Evolutionary conservation across 2,113 vertebrate species (phyloP), one percentile per base, ranked within the genome.

Genomic region (Chauna torquata): DNA sequence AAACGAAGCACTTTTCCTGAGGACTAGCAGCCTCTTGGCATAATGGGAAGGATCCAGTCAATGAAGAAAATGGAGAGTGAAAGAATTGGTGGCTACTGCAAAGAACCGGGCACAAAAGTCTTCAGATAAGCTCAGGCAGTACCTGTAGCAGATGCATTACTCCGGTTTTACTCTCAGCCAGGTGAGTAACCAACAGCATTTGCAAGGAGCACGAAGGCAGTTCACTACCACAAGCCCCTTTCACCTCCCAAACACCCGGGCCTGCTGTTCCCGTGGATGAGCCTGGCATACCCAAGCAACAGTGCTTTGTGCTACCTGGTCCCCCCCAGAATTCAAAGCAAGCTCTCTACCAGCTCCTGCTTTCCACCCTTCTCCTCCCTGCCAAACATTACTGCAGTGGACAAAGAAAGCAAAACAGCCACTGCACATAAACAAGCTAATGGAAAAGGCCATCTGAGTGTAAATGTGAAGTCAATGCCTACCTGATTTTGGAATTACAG

Each of bases 401-500:
- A 50, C 8, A 71, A 68, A 70, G 64, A 52, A 94, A 95, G 49
- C 64, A 23, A 32, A 85, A 20, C 44, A 61, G 44, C 30, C 23
- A 36, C 36, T 38, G 40, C n/a, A 54, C 22, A 15, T 16, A 10
- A 75, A 49, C 27, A 59, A 81, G 57, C 59, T 78, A 81, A 55
- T 9, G 11, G 62, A 83, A 85, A 40, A 90, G 27, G 58, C 11
- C n/a, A 7, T 36, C 22, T 15, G 16, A 86, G 13, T 81, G n/a
- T 42, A n/a, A 38, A 82, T 30, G 45, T 55, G 93, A 95, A 94
- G 49, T 40, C 88, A 58, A 22, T 6, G 38, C 94, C 77, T 97
- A 99, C 99, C 99, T 99, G 98, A 99, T 99, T 99, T 99, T 99
- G 82, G 99, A 99, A 98, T 99, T 99, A 98, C 99, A 99, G 66